Conservation (phyloP, 1,140 invertebrate species). For the Aphelenchoides fujianensis region DNA sequence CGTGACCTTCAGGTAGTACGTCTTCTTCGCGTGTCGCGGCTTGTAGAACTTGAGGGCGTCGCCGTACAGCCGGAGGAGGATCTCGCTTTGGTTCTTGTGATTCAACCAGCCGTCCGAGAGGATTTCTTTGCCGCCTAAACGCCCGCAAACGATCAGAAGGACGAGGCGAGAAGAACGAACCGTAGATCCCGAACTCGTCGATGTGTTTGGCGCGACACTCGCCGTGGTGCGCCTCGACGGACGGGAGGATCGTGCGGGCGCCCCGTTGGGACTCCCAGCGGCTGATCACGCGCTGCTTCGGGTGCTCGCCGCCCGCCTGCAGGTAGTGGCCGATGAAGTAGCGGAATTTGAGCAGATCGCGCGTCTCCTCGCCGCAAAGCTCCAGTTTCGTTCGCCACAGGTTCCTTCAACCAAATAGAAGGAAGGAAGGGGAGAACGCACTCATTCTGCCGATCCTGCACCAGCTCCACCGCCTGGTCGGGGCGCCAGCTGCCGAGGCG, state of each 20-base stretch:
- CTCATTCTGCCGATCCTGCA: constrained; percentile 12
- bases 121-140: constrained; percentile 29
- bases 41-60: constrained; percentile 25
- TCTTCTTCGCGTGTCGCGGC: constrained; percentile 6
- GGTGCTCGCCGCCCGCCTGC: constrained; percentile 18
- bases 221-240: constrained; percentile 7
- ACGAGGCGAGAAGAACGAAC: too few relatives aligned
- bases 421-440: constrained; percentile 3
- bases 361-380: constrained; percentile 4
- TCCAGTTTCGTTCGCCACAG: constrained; percentile 18
- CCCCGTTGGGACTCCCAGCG: constrained; percentile 28
- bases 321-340: constrained; percentile 37
- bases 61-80: constrained; percentile 19
- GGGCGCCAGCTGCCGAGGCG: constrained; percentile 28
- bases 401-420: constrained; percentile 1
- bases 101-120: constrained; percentile 32
- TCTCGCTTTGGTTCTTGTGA: constrained; percentile 25
- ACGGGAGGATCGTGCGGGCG: constrained; percentile 7
- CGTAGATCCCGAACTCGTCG: constrained; percentile 34
- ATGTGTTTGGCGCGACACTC: constrained; percentile 20
- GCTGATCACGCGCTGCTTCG: constrained; percentile 22
- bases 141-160: not conserved
- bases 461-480: constrained; percentile 26
- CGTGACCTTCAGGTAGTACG: constrained; percentile 23
- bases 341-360: constrained; percentile 22